phyloP scores from a whole-genome alignment of 2,113 vertebrate species.

The Hemibagrus wyckioides region DNA sequence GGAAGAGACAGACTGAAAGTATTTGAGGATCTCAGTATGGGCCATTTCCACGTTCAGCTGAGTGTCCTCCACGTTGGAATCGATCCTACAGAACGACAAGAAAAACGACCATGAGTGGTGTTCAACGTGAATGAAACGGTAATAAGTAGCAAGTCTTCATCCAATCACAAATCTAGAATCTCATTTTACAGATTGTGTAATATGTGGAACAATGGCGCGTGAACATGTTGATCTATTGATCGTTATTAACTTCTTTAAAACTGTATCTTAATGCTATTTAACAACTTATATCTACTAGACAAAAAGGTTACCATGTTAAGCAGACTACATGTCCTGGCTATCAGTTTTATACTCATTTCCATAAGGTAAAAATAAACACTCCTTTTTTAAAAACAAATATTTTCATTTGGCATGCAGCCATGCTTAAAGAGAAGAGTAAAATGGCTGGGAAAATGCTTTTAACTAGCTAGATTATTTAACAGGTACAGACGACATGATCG shows the following conservation, averaged over 20 bases:
- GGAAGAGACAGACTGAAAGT: constrained; percentile 92
- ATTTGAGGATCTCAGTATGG: constrained; percentile 90
- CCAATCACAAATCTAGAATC: background rate
- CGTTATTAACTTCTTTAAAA: too few relatives aligned
- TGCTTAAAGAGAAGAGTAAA: background rate
- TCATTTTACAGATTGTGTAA: background rate
- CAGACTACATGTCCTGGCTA: background rate
- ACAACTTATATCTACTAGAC: background rate
- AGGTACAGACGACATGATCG: background rate
- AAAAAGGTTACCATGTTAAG: background rate
- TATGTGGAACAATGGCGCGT: background rate
- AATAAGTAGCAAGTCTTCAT: too few relatives aligned
- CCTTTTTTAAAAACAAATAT: background rate
- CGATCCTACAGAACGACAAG: constrained; percentile 75
- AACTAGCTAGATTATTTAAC: background rate
- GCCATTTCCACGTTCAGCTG: constrained; percentile 89
- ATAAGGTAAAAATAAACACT: background rate
- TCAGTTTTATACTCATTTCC: background rate
- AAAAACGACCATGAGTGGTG: background rate
- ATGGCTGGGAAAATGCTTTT: background rate
- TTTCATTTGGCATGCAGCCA: background rate
- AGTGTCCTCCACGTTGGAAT: constrained; percentile 87
- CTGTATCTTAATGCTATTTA: background rate
- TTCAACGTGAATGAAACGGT: background rate
- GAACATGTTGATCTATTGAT: too few relatives aligned